Percentiles rank a stretch among this genome's conserved stretches.
Conservation (phyloP, 2,113 vertebrate genomes). For the Heterochromis multidens region DNA sequence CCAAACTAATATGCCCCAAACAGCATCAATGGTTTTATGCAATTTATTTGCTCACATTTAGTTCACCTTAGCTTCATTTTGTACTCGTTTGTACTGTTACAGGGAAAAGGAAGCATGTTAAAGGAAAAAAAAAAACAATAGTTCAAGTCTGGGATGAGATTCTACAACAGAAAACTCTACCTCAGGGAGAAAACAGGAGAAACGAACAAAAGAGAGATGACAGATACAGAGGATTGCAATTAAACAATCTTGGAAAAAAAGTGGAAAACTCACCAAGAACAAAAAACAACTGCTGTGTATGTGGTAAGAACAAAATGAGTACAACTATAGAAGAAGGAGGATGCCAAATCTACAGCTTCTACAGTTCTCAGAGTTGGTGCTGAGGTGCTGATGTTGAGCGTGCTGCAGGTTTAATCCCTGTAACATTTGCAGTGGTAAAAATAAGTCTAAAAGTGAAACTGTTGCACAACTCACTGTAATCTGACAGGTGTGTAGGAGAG, state of each 20-base stretch:
- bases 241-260: not conserved
- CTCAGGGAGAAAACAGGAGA: not conserved
- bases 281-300: not conserved
- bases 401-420: not conserved
- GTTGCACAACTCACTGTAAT: not conserved
- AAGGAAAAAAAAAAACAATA: not conserved
- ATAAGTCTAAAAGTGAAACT: not conserved
- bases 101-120: not conserved
- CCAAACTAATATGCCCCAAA: not conserved
- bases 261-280: not conserved
- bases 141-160: not conserved
- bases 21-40: not conserved
- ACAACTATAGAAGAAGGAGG: not conserved
- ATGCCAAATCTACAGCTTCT: not conserved
- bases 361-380: not conserved
- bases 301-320: not conserved
- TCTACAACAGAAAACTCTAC: not conserved
- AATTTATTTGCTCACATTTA: not conserved
- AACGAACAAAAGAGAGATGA: not conserved
- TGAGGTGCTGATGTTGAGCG: not conserved
- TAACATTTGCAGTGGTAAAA: not conserved
- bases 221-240: not conserved
- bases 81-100: not conserved
- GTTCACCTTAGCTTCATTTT: not conserved
- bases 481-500: not conserved